Conservation (phyloP, 2,797 vertebrate genomes). For the Odontamblyopus lacepedii region DNA sequence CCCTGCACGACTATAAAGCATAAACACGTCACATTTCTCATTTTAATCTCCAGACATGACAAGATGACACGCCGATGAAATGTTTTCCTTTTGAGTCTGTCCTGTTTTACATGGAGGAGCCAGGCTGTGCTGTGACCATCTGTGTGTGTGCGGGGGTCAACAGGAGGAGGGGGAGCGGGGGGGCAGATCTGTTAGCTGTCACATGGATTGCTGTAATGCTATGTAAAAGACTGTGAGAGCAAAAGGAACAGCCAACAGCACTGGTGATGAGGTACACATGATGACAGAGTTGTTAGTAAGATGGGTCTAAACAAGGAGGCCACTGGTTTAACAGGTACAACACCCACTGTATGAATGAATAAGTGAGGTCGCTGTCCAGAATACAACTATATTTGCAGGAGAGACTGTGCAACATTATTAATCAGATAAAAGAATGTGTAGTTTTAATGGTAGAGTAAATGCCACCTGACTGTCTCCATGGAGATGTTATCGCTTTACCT, state of each 20-base stretch:
- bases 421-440: too few species aligned
- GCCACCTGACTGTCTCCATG: too few species aligned
- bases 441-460: too few species aligned
- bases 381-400: too few species aligned
- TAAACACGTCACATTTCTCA: conserved; percentile 53
- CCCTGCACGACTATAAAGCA: conserved; percentile 59
- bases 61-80: conserved; percentile 62
- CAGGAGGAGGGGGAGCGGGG: conserved; percentile 35
- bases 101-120: conserved; percentile 42
- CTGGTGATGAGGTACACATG: too few species aligned
- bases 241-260: background rate
- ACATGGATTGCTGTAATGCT: conserved; percentile 15
- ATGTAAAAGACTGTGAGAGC: conserved; percentile 18
- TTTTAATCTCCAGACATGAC: conserved; percentile 54
- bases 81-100: conserved; percentile 30
- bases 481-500: too few species aligned
- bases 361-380: too few species aligned
- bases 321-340: background rate
- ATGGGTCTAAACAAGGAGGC: background rate
- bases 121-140: conserved; percentile 62
- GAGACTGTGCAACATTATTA: too few species aligned
- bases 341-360: too few species aligned
- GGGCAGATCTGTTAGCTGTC: conserved; percentile 29
- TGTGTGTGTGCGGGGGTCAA: conserved; percentile 56
- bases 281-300: too few species aligned